These are phyloP conservation scores for Leptothorax acervorum DNA, from an alignment of 2,888 invertebrate species.

Conservation along the genomic window DNA sequence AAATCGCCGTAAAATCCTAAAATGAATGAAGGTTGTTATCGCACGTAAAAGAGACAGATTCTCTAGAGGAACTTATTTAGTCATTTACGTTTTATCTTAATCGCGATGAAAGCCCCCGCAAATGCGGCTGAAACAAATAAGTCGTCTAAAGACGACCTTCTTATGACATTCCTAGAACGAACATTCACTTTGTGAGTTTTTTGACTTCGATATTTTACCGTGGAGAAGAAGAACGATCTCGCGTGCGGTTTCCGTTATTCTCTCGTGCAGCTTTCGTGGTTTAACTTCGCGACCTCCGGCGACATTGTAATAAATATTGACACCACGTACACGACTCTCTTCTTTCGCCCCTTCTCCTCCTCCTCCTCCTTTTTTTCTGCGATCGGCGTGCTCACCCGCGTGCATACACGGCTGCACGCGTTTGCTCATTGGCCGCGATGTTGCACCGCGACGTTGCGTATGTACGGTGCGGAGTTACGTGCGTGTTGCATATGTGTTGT, in stretches of 20 bases:
- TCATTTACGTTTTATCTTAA: not conserved
- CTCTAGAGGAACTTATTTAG: not conserved
- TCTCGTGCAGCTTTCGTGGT: constrained; percentile 38
- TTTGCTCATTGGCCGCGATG: not conserved
- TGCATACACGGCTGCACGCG: not conserved
- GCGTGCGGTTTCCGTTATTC: constrained; percentile 9
- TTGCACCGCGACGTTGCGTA: not conserved
- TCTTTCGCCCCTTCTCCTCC: not conserved
- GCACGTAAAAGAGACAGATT: not conserved
- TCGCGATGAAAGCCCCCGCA: not conserved
- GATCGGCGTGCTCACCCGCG: not conserved
- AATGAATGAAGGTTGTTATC: not conserved
- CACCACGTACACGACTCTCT: constrained; percentile 28
- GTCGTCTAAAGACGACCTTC: not conserved
- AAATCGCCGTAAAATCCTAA: not conserved
- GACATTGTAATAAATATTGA: constrained; percentile 67
- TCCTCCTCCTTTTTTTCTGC: not conserved
- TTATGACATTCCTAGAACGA: not conserved
- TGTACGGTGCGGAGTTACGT: not conserved
- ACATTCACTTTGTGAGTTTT: not conserved
- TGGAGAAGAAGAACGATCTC: not conserved
- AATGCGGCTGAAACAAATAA: not conserved
- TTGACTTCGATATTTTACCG: not conserved
- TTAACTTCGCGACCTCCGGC: constrained; percentile 60
- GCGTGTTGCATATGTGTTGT: not conserved